Base-by-base conservation (phyloP, 2,113 vertebrate species). In the Dascyllus trimaculatus region DNA sequence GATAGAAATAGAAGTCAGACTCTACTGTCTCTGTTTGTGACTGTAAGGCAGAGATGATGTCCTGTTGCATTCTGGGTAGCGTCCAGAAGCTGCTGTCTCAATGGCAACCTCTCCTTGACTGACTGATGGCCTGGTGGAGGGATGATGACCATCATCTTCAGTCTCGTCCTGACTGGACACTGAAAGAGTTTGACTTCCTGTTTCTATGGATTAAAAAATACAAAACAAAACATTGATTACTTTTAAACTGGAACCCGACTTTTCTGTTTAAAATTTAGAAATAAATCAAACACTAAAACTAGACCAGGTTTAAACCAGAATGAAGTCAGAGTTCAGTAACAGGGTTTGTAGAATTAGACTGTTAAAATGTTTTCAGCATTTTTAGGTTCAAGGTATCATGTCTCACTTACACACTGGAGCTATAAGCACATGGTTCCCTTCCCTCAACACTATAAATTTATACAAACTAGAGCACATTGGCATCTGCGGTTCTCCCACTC, bases 101-200 rank as follows among this genome's bases (percentile, higher is more conserved):
- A 72, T 60, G 46, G 51, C 54, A 63, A 79, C 21, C 1, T n/a
- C 52, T 60, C 49, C 63, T 71, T 58, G 67, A 84, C 73, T 73
- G 73, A 76, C 52, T 74, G 45, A 69, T 67, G 68, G 43, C 53
- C 49, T 4, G 11, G 49, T 40, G 54, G 46, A 25, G 46, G 65
- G 10, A 62, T 53, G 25, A 65, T 63, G 77, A 62, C 74, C 87
- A 81, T 60, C 83, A 59, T 79, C 85, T 88, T 85, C 89, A 95
- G 66, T 94, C 93, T 75, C 88, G 86, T 66, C 89, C 94, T 0
- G 93, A 93, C 57, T 94, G 94, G 77, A 93, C 81, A 21, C 88
- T 93, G 62, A 95, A 94, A 49, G 94, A 94, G 85, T 92, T 94
- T 0, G 94, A 94, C 89, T 94, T 95, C 72, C 93, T 93, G 85